phyloP scores from a whole-genome alignment of 2,888 invertebrate species.

The Alsophila aescularia region DNA sequence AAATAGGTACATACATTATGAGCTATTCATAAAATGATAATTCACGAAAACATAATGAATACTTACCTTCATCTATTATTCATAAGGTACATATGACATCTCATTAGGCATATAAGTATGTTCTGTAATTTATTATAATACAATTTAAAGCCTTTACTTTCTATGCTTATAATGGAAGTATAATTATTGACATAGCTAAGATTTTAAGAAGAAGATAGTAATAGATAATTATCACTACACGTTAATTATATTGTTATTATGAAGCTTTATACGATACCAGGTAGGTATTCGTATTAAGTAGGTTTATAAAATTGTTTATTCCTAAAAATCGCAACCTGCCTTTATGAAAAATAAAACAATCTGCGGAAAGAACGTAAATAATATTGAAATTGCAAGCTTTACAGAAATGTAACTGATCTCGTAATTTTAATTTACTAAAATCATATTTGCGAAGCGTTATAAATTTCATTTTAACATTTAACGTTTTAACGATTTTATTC shows the following conservation, averaged over 20 bases:
- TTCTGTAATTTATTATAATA: not conserved
- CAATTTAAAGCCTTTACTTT: not conserved
- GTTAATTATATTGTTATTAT: not conserved
- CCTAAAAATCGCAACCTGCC: too few relatives aligned
- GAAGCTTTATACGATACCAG: not conserved
- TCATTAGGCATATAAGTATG: too few relatives aligned
- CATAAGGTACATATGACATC: too few relatives aligned
- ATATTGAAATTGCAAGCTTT: too few relatives aligned
- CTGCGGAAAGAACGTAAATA: too few relatives aligned
- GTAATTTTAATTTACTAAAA: not conserved
- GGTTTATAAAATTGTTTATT: too few relatives aligned
- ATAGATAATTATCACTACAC: constrained; percentile 2
- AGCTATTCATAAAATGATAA: too few relatives aligned
- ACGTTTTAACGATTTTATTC: not conserved
- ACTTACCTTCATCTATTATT: too few relatives aligned
- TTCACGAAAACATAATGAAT: too few relatives aligned
- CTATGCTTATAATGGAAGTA: not conserved
- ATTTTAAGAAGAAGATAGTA: constrained; percentile 2
- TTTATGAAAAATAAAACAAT: too few relatives aligned
- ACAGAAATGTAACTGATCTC: not conserved
- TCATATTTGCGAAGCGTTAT: not conserved
- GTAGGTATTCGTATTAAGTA: not conserved
- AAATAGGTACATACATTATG: too few relatives aligned
- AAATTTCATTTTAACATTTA: not conserved
- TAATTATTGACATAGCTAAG: not conserved